Evolutionary conservation across 2,113 vertebrate genomes (phyloP).

Genomic region (Microtus pennsylvanicus): DNA sequence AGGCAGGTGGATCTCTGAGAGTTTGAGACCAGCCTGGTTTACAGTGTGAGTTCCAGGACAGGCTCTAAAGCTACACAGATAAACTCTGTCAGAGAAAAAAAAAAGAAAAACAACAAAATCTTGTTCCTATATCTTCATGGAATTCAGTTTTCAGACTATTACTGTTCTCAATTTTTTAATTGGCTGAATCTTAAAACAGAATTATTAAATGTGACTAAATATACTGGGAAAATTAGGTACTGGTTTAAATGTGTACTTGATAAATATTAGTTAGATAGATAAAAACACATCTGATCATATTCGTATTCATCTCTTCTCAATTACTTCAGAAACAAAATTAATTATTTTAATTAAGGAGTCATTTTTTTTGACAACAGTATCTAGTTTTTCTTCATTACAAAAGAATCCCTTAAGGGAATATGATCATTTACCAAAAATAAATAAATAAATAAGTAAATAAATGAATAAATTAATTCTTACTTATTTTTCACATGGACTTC

Average conservation of each 20-base stretch:
- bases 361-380: slow-evolving; percentile 38
- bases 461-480: not conserved
- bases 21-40: not conserved
- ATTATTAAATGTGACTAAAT: slow-evolving; percentile 15
- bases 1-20: not conserved
- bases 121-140: not conserved
- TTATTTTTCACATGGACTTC: slow-evolving; percentile 3
- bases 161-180: slow-evolving; percentile 9
- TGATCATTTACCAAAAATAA: not conserved
- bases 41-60: not conserved
- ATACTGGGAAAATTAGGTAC: slow-evolving; percentile 13
- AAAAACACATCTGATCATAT: not conserved
- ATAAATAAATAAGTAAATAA: too few species aligned
- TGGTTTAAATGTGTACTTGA: not conserved
- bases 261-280: slow-evolving; percentile 20
- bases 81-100: not conserved
- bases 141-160: not conserved
- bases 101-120: not conserved
- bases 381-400: not conserved
- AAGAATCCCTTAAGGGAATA: slow-evolving; percentile 11
- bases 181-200: not conserved
- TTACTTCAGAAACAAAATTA: slow-evolving; percentile 6
- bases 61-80: not conserved
- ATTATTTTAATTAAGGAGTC: slow-evolving; percentile 18
- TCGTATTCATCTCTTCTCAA: not conserved